Conservation (phyloP, 1,140 invertebrate genomes). For the Atta texana region DNA sequence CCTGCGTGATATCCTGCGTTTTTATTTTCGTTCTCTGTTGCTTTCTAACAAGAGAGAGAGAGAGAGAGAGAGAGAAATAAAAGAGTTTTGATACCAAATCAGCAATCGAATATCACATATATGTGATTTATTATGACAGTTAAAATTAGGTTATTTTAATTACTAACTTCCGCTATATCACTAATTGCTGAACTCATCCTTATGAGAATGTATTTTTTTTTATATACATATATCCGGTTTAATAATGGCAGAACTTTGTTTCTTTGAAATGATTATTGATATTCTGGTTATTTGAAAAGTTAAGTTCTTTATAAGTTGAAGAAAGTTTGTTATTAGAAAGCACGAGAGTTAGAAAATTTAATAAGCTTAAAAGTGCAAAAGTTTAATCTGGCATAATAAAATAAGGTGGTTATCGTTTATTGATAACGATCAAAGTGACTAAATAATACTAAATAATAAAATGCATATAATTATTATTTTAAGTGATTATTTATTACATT, state of each 20-base stretch:
- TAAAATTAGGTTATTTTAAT: conserved; percentile 26
- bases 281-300: not conserved
- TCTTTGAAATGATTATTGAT: not conserved
- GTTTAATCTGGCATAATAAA: not conserved
- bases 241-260: not conserved
- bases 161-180: not conserved
- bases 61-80: not conserved
- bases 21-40: not conserved
- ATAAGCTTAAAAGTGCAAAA: conserved; percentile 21
- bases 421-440: not conserved
- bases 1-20: conserved; percentile 34
- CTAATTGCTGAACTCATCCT: not conserved
- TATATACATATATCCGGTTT: not conserved
- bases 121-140: conserved; percentile 20
- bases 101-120: not conserved
- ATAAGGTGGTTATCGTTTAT: not conserved
- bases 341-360: not conserved
- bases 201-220: not conserved
- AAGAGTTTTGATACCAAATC: not conserved
- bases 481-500: conserved; percentile 1
- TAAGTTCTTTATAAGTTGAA: conserved; percentile 1
- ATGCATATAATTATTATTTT: conserved; percentile 3
- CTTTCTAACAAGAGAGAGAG: not conserved
- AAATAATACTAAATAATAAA: conserved; percentile 1
- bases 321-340: conserved; percentile 20